Evolutionary conservation across 2,797 vertebrate species (phyloP).

Genomic region (Todus mexicanus): DNA sequence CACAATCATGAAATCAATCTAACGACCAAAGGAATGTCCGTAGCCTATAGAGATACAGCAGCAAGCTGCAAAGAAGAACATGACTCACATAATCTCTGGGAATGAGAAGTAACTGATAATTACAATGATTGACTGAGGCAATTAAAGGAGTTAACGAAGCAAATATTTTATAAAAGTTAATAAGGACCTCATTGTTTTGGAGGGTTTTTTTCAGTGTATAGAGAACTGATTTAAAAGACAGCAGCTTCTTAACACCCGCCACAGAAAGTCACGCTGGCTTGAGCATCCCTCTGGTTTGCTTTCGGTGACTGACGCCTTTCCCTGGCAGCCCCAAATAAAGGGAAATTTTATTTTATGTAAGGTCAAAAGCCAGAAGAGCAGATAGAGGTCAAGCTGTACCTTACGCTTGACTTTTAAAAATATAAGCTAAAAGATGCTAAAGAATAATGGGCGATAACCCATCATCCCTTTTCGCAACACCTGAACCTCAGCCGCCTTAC

Average conservation of each 20-base stretch:
- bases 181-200: neutral
- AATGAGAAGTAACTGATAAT: neutral
- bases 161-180: neutral
- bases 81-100: neutral
- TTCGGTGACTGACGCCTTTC: neutral
- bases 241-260: neutral
- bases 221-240: neutral
- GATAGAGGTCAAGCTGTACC: neutral
- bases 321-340: neutral
- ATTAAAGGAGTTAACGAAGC: neutral
- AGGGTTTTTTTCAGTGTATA: neutral
- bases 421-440: neutral
- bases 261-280: rapidly evolving
- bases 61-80: neutral
- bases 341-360: neutral
- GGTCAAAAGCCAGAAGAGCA: neutral
- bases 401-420: neutral
- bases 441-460: neutral
- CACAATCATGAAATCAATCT: neutral
- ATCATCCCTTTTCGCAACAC: neutral
- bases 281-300: neutral
- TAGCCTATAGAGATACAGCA: neutral
- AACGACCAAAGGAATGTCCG: neutral
- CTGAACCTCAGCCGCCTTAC: neutral
- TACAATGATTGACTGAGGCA: neutral